Conservation (phyloP, 2,797 vertebrate genomes). For the Phoeniculus purpureus region DNA sequence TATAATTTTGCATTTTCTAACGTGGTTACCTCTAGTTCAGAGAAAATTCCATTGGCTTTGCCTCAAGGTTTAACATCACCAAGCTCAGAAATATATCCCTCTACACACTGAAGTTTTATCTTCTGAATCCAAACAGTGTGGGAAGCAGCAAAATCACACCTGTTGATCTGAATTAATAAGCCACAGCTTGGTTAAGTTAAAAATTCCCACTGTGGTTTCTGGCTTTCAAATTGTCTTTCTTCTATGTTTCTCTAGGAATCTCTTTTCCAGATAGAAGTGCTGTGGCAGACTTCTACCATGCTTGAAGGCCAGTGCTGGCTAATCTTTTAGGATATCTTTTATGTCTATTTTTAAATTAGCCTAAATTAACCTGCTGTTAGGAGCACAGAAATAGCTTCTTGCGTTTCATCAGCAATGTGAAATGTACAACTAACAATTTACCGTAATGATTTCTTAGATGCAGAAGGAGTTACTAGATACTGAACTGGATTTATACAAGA, state of each 20-base stretch:
- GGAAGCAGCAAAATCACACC: not conserved
- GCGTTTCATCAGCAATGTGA: not conserved
- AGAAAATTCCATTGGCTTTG: not conserved
- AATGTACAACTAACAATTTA: slow-evolving; percentile 42
- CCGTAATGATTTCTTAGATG: slow-evolving; percentile 80
- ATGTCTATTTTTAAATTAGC: not conserved
- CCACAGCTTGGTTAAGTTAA: not conserved
- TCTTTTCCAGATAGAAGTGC: not conserved
- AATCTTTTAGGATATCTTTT: not conserved
- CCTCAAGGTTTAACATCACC: not conserved
- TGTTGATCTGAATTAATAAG: not conserved
- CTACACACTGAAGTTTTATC: not conserved
- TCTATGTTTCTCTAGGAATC: not conserved
- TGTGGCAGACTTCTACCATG: not conserved
- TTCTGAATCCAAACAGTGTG: not conserved
- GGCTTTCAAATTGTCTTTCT: not conserved
- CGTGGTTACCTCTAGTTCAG: not conserved
- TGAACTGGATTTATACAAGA: slow-evolving; percentile 96
- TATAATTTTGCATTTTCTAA: not conserved
- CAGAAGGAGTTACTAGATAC: slow-evolving; percentile 96
- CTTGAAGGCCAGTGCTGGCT: not conserved
- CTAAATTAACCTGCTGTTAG: not conserved
- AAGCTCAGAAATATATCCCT: not conserved
- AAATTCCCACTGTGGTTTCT: not conserved
- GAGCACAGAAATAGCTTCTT: not conserved